phyloP scores from a whole-genome alignment of 2,888 invertebrate species.

The Idaea straminata region DNA sequence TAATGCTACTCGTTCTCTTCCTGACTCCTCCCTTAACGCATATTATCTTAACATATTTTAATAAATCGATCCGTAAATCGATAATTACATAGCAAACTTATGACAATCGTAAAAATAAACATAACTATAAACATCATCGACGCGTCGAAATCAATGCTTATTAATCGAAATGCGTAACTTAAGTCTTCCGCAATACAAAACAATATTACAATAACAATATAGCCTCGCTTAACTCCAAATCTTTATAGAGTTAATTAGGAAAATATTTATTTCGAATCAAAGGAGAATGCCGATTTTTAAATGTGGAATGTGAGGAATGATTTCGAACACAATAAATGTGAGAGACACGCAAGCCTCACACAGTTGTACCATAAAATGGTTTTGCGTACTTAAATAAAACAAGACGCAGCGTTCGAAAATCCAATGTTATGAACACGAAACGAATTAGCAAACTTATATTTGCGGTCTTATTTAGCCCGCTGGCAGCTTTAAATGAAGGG shows the following conservation, averaged over 20 bases:
- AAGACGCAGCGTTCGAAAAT: constrained; percentile 43
- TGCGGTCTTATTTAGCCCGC: constrained; percentile 31
- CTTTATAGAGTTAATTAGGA: constrained; percentile 44
- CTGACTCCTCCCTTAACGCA: constrained; percentile 45
- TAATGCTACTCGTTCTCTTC: constrained; percentile 49
- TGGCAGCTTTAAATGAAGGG: constrained; percentile 22
- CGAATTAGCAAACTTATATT: constrained; percentile 47
- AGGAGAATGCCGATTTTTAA: constrained; percentile 40
- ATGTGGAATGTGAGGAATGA: constrained; percentile 44
- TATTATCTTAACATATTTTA: constrained; percentile 23
- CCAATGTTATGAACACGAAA: constrained; percentile 50
- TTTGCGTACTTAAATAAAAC: constrained; percentile 57
- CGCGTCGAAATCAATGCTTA: neutral
- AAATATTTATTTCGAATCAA: constrained; percentile 39
- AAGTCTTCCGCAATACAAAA: constrained; percentile 19
- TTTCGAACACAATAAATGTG: constrained; percentile 40
- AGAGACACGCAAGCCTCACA: constrained; percentile 50
- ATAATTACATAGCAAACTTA: constrained; percentile 8
- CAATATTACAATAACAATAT: constrained; percentile 1
- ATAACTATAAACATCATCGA: constrained; percentile 11
- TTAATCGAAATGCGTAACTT: neutral
- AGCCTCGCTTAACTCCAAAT: constrained; percentile 24
- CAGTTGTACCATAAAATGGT: constrained; percentile 57
- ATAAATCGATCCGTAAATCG: constrained; percentile 16
- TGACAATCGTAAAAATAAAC: constrained; percentile 1